Base-by-base conservation (phyloP, 2,797 vertebrate genomes). In the Odontamblyopus rebecca region DNA sequence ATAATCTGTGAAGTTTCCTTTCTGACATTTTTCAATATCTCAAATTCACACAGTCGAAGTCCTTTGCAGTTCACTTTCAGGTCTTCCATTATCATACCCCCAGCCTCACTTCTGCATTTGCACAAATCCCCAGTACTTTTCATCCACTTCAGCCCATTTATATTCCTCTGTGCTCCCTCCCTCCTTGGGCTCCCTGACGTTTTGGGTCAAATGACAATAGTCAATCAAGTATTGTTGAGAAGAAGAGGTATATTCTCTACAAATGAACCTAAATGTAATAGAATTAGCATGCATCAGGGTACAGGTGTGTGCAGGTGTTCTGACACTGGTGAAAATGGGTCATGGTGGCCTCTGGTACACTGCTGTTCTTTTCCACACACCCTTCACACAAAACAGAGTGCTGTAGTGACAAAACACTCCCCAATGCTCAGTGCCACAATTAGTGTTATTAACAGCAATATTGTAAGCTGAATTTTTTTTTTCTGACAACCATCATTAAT, bases 61-160 rank as follows among this genome's bases (percentile, higher is more conserved):
- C 87, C 61, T 62, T 60, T 73, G 69, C 75, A 61, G 77, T 85
- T 92, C 90, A 92, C 91, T 90, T 93, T 92, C 84, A 85, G 73
- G 63, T 73, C 75, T 23, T 23, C 23, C 23, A 23, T 23, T 23
- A 23, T 23, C 23, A 23, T 23, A 23, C n/a, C n/a, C n/a, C n/a
- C n/a, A n/a, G 30, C 78, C 86, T 86, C 88, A 73, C 75, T 88
- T 91, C 86, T 82, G 84, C 87, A 88, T 89, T 87, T 85, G 88
- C 89, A 91, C 85, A 87, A 78, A 78, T 78, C 29, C 75, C 84
- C 90, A 91, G 93, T 93, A 93, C 89, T 92, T 93, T 93, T 93
- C 91, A 91, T 90, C 87, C 82, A 75, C 87, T 86, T 82, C 69
- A 50, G 63, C 88, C 92, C 86, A 89, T 91, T 91, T 88, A 84